phyloP scores from a whole-genome alignment of 2,113 vertebrate genomes.

The Heloderma charlesbogerti region DNA sequence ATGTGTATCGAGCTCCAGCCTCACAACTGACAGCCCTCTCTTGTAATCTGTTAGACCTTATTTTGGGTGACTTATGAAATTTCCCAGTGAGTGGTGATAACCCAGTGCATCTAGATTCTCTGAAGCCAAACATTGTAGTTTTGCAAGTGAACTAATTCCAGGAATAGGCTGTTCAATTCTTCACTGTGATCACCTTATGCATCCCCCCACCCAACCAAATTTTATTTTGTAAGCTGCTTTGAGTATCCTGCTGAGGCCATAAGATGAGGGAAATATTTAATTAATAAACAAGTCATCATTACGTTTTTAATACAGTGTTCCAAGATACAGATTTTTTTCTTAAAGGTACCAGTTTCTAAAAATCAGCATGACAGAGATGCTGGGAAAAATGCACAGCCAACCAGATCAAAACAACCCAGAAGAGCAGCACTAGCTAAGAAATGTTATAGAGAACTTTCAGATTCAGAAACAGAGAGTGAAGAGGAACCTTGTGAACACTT shows the following conservation, averaged over 20 bases:
- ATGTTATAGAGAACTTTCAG: constrained; percentile 87
- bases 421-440: constrained; percentile 79
- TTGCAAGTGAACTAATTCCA: not conserved
- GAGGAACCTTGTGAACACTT: not conserved
- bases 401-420: constrained; percentile 74
- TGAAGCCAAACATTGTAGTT: not conserved
- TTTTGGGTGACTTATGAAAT: not conserved
- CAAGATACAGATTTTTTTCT: constrained; percentile 48
- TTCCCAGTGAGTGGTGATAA: not conserved
- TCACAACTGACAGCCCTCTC: not conserved
- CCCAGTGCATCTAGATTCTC: not conserved
- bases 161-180: not conserved
- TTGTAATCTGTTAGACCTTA: not conserved
- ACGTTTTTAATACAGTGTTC: not conserved
- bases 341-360: constrained; percentile 59
- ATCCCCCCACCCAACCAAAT: not conserved
- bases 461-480: constrained; percentile 77
- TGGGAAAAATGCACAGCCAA: constrained; percentile 32
- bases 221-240: not conserved
- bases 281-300: not conserved
- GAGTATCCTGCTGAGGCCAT: not conserved
- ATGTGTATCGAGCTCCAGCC: not conserved
- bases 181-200: not conserved
- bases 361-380: constrained; percentile 24
- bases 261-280: not conserved